These are phyloP conservation scores for Diadumene lineata DNA, from an alignment of 92 coral and sea anemone species.

Conservation along the genomic window DNA sequence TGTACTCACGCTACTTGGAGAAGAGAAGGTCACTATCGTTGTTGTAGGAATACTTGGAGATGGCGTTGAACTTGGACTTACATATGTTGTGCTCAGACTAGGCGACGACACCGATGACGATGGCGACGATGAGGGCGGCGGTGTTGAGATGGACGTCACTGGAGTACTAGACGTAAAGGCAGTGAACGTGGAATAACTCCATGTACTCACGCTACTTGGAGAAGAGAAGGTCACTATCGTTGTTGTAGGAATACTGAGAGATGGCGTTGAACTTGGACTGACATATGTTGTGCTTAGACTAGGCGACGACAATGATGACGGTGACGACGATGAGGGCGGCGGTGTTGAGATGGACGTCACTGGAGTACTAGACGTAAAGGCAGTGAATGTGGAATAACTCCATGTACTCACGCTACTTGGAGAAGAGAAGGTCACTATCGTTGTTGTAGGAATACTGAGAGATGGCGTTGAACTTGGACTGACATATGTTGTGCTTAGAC, in stretches of 20 bases:
- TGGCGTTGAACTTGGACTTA: too few relatives aligned
- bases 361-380: conserved; percentile 10
- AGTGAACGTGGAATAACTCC: conserved; percentile 26
- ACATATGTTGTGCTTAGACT: conserved; percentile 11
- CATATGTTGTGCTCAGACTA: conserved; percentile 9
- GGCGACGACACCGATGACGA: conserved; percentile 3
- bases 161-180: conserved; percentile 32
- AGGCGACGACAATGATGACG: conserved; percentile 4
- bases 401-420: conserved; percentile 30
- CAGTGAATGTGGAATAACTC: conserved; percentile 15
- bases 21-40: conserved; percentile 16
- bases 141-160: conserved; percentile 23
- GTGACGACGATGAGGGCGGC: conserved; percentile 8
- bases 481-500: conserved; percentile 13
- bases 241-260: conserved; percentile 3
- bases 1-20: conserved; percentile 19
- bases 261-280: too few relatives aligned
- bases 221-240: conserved; percentile 21
- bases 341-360: conserved; percentile 25
- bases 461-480: conserved; percentile 4
- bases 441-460: conserved; percentile 6
- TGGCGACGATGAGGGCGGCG: conserved; percentile 11
- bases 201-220: conserved; percentile 15
- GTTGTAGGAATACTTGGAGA: conserved; percentile 3
- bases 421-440: conserved; percentile 11